Evolutionary conservation across 2,113 vertebrate species (phyloP).

Genomic region (Etia nguti): DNA sequence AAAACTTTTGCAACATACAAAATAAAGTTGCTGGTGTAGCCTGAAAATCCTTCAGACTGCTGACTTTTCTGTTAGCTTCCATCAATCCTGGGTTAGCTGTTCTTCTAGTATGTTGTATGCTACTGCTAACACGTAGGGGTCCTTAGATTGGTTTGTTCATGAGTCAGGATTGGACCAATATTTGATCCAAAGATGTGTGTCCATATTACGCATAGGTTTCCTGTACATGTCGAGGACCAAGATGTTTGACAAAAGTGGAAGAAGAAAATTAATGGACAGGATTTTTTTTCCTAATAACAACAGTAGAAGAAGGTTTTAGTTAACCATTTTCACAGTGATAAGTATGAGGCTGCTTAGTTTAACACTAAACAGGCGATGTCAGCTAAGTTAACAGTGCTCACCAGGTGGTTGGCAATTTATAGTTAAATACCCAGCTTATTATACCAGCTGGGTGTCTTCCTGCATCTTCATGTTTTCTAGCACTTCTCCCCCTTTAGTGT

Average conservation of each 20-base stretch:
- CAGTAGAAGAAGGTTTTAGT: not conserved
- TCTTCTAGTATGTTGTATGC: not conserved
- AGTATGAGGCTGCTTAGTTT: not conserved
- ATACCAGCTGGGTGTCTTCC: not conserved
- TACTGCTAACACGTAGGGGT: accelerated
- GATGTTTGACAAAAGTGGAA: not conserved
- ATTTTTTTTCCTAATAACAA: not conserved
- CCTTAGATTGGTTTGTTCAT: not conserved
- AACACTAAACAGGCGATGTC: not conserved
- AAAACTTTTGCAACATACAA: not conserved
- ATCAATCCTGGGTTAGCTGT: no score
- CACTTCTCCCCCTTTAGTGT: not conserved
- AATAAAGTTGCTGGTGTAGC: not conserved
- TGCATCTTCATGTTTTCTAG: not conserved
- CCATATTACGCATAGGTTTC: not conserved
- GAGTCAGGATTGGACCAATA: not conserved
- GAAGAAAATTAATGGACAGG: not conserved
- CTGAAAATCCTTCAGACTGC: not conserved
- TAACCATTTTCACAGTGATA: not conserved
- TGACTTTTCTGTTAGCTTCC: not conserved
- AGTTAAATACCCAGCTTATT: not conserved
- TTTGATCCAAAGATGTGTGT: not conserved
- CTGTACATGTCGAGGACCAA: not conserved
- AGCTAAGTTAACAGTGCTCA: not conserved
- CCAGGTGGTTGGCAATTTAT: not conserved